Evolutionary conservation across 1,140 invertebrate species (phyloP), one percentile per base, ranked within the genome.

Genomic region (Brachionus rotundiformis): DNA sequence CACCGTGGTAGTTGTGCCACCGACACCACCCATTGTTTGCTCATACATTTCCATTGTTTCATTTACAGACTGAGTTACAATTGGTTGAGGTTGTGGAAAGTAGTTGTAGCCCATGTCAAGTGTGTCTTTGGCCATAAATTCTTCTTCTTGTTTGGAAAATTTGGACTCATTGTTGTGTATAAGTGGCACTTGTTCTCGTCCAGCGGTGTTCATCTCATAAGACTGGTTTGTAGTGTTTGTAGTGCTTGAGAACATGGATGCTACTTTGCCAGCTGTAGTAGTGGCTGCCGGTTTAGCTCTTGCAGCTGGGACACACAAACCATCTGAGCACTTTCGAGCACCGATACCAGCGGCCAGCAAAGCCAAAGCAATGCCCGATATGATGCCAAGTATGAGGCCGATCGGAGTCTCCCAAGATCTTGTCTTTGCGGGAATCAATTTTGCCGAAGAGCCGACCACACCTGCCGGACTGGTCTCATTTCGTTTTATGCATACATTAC

Each of bases 21-120:
- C 76, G 25, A n/a, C 47, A 1, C 68, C 68, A 2, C 47, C 76
- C 16, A 79, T 13, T 3, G 76, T 79, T 16, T 79, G 76, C 23
- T 79, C 76, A 39, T 79, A 79, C 76, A 79, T 79, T 41, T 79
- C 76, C 76, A 79, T 79, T 25, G 76, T 79, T 33, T 79, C 76
- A 25, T 79, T 79, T 0, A 79, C 76, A 0, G 76, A 79, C n/a
- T 79, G 76, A 3, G 76, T 79, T 0, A 79, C 16, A 10, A 79
- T 8, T 33, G 76, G 76, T 23, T 27, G 41, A 7, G 59, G 59
- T 27, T 33, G 65, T 27, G 68, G 68, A 29, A 44, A 73, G 13
- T 73, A 73, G 25, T 27, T 73, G 36, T 79, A 79, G 29, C 76
- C 76, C 47, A 79, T 59, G 19, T 79, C 76, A 11, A 73, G 29